Evolutionary conservation across 1,140 invertebrate species (phyloP), one percentile per base, ranked within the genome.

Genomic region (Meloidogyne floridensis): DNA sequence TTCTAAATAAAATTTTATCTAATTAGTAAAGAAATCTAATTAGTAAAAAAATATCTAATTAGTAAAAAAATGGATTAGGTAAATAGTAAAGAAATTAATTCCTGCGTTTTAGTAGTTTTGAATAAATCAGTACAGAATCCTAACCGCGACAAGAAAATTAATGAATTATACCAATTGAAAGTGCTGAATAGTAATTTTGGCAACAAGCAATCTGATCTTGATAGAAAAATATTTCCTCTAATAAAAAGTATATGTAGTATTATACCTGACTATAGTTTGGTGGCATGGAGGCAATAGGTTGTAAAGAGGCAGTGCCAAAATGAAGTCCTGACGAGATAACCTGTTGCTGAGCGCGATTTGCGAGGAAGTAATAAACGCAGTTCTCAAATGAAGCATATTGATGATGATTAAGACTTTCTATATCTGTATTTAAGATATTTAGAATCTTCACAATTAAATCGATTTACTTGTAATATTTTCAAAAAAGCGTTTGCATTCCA

Each of bases 291-390:
- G 88, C 88, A 42, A 89, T 90, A 11, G 88, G 84, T 53, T 89
- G 88, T 7, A 87, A 32, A 47, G 53, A 75, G 10, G 88, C 72
- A 65, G 59, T n/a, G 18, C 87, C 87, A 15, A 86, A 84, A 11
- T 87, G 65, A 13, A 65, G 51, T 47, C 77, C 77, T n/a, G 80
- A 56, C 10, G 18, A 47, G 42, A 75, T 82, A n/a, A 53, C 47
- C 20, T 85, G 77, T 56, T 88, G 87, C 56, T 88, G 88, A 18
- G 83, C 86, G 56, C 89, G 84, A 53, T 86, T 90, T 43, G 88
- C 88, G 15, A 89, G 77, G 72, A 83, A 90, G 53, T 89, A 89
- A 77, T 90, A 89, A 11, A 89, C 79, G 77, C 88, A 89, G 70
- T 90, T 87, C 80, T 89, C 88, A 59, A 89, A 83, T 2, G 88